Evolutionary conservation across 1,140 invertebrate genomes (phyloP), one percentile per base, ranked within the genome.

Genomic region (Drosophila nannoptera): DNA sequence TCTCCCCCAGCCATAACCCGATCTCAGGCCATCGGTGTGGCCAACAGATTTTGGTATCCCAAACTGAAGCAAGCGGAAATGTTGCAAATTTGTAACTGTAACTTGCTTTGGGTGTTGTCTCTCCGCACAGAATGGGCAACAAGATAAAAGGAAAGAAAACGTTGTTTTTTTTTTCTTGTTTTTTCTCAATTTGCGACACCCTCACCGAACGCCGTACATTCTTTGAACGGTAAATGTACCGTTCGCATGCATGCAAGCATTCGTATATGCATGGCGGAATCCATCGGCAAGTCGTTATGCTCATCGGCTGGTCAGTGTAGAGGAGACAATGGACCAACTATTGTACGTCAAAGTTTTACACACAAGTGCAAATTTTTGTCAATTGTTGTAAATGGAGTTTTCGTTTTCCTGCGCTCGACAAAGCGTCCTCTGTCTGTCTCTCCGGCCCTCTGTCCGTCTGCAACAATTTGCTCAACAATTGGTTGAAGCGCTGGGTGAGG

Each of bases 51-150:
- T 78, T 72, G 75, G 80, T 83, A 68, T 78, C 67, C 80, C 78
- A 83, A 75, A 71, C 69, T 62, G 61, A 78, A 78, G 74, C 78
- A 77, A 74, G 50, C 81, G 80, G 80, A 84, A 84, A 86, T 86
- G 80, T 84, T 86, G 80, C 81, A 84, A 77, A 84, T 84, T 84
- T 84, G 80, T 86, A 84, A 82, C 78, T 81, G 62, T 64, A 58
- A 65, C 53, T 64, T 69, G 67, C 52, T 40, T 58, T 33, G 53
- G 53, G 32, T 58, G 36, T 56, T 64, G 61, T 40, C 65, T 68
- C 60, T 38, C 1, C 22, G 4, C n/a, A 56, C 53, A 35, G 36
- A 43, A 42, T 50, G 36, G 61, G 61, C 50, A 63, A 35, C 50
- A 63, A 54, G 61, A 63, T 46, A 63, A 54, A 52, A 55, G 22